Base-by-base conservation (phyloP, 2,797 vertebrate species). In the Propithecus deckenii region DNA sequence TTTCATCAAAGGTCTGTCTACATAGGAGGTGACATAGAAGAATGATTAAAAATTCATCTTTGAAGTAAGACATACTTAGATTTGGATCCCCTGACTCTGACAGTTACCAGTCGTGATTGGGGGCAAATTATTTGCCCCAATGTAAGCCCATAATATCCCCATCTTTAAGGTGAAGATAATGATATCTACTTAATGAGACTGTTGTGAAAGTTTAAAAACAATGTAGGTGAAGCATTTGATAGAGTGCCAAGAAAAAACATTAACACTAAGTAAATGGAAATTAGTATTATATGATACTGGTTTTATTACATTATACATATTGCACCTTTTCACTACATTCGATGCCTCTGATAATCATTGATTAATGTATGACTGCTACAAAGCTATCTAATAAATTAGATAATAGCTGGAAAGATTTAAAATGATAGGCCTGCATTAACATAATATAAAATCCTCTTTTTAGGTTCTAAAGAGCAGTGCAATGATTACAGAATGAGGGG, bases 341-440 rank as follows among this genome's bases (percentile, higher is more conserved):
- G 15, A 67, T 94, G 43, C 79, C n/a, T 96, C 71, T 96, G 75
- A 23, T 93, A 35, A 78, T 46, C 65, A 22, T 88, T 46, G 59
- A 0, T 76, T 88, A 85, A 12, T 69, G 10, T 28, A 30, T 81
- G 41, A 65, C 52, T 76, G 30, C 28, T 50, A 87, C 22, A 71
- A 20, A 78, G 5, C 32, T 91, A 50, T n/a, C 35, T 78, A 57
- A 78, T 63, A 55, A 91, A 76, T 78, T 13, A 67, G 55, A 46
- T 22, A 50, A 79, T 50, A 84, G 1, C 22, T 50, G 89, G 50
- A 94, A 92, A 86, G 5, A 74, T 38, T 35, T 30, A 78, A 10
- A 81, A 46, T 32, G 46, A 79, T 71, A 17, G 38, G 18, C 25
- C 57, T 86, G 52, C 50, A 89, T 18, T 63, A 84, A 71, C 63